Percentiles rank a stretch among this genome's conserved stretches.
Evolutionary conservation across 2,113 vertebrate genomes (phyloP).

Genomic region (Phyllopteryx taeniolatus): DNA sequence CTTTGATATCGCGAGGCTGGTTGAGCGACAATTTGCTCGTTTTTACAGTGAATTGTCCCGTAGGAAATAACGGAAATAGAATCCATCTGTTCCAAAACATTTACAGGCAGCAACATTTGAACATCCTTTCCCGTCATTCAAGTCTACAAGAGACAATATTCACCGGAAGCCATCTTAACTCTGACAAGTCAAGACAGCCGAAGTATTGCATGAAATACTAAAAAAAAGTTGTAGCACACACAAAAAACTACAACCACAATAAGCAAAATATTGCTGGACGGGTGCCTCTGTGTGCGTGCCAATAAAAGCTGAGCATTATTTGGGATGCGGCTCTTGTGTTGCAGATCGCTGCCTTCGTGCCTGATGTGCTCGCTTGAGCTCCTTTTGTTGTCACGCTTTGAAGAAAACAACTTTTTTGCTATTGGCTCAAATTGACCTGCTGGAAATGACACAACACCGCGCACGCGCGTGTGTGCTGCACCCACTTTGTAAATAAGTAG

Average conservation of each 20-base stretch:
- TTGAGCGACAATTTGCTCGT: background rate
- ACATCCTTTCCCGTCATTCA: no score
- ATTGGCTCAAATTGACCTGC: background rate
- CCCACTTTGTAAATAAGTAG: slow-evolving; percentile 31
- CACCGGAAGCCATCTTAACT: no score
- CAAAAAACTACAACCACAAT: background rate
- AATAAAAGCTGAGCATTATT: background rate
- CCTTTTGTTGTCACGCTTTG: background rate
- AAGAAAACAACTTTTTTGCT: background rate
- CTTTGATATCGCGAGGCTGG: no score
- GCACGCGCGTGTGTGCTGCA: slow-evolving; percentile 2
- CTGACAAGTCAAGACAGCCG: no score
- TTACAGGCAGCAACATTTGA: no score
- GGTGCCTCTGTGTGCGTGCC: background rate
- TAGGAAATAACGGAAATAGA: no score
- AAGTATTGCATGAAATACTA: no score
- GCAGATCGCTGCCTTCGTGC: background rate
- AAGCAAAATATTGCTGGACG: background rate
- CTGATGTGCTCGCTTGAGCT: background rate
- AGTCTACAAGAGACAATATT: no score
- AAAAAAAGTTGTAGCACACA: background rate
- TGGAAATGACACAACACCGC: no score
- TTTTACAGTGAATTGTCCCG: background rate
- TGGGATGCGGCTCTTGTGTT: background rate
- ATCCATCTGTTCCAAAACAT: no score